These are phyloP conservation scores for Scomber colias DNA, from an alignment of 2,113 vertebrate species.

Conservation along the genomic window DNA sequence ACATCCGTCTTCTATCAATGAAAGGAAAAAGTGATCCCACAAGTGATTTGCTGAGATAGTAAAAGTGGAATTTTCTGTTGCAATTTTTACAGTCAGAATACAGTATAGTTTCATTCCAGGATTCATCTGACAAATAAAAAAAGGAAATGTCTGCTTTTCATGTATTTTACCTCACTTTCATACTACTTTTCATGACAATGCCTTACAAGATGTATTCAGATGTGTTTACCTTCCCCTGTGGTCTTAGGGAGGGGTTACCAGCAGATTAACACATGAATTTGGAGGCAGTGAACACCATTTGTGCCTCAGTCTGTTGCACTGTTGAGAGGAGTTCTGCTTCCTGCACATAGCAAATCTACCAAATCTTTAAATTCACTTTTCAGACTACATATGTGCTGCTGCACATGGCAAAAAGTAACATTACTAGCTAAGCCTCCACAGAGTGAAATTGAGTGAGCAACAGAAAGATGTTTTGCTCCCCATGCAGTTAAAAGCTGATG, in stretches of 20 bases:
- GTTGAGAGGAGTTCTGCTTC: background rate
- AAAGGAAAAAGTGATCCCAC: background rate
- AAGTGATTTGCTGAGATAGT: background rate
- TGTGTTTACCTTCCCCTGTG: background rate
- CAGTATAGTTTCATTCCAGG: background rate
- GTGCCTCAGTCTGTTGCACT: background rate
- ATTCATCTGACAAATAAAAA: background rate
- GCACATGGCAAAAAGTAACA: background rate
- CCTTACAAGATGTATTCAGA: background rate
- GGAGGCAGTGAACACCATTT: background rate
- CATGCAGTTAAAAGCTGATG: background rate
- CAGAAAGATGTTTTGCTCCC: background rate
- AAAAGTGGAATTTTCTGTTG: background rate
- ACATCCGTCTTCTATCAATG: constrained; percentile 8
- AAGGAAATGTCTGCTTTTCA: background rate
- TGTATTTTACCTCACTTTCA: background rate
- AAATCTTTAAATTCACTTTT: background rate
- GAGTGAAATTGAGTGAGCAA: background rate
- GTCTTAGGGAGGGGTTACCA: too few species aligned
- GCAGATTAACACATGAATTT: background rate
- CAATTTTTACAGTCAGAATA: background rate
- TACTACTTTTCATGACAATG: background rate
- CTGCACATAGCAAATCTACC: background rate
- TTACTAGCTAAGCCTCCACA: background rate
- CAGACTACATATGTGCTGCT: background rate